These are phyloP conservation scores for Epistrophe grossulariae DNA, from an alignment of 2,888 invertebrate genomes.

Conservation along the genomic window DNA sequence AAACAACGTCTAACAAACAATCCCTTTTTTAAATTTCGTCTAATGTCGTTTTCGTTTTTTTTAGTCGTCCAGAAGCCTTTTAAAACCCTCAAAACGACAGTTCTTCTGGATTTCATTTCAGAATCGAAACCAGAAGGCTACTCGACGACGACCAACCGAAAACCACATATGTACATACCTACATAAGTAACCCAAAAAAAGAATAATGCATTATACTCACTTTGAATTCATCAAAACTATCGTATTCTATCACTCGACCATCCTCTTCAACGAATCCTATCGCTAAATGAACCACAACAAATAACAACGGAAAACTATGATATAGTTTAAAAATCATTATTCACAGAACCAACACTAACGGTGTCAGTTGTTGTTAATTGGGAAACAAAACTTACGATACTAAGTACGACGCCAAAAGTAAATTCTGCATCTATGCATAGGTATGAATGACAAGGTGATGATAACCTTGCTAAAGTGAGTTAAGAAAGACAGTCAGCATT, in stretches of 20 bases:
- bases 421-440: neutral
- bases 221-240: constrained; percentile 77
- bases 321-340: constrained; percentile 34
- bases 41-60: too few species aligned
- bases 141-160: too few species aligned
- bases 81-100: too few species aligned
- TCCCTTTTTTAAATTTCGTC: too few species aligned
- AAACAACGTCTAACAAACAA: too few species aligned
- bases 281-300: constrained; percentile 3
- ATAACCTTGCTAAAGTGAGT: neutral
- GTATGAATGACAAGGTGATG: constrained; percentile 5
- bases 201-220: constrained; percentile 57
- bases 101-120: too few species aligned
- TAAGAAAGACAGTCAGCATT: constrained; percentile 36
- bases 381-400: constrained; percentile 8
- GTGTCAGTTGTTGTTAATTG: constrained; percentile 17
- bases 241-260: constrained; percentile 75
- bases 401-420: constrained; percentile 15
- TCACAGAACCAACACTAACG: neutral
- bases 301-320: neutral
- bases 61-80: too few species aligned
- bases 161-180: too few species aligned
- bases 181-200: too few species aligned
- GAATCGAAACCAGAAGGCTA: too few species aligned
- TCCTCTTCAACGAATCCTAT: constrained; percentile 59